Conservation (phyloP, 2,113 vertebrate genomes). For the Syrmaticus mikado region DNA sequence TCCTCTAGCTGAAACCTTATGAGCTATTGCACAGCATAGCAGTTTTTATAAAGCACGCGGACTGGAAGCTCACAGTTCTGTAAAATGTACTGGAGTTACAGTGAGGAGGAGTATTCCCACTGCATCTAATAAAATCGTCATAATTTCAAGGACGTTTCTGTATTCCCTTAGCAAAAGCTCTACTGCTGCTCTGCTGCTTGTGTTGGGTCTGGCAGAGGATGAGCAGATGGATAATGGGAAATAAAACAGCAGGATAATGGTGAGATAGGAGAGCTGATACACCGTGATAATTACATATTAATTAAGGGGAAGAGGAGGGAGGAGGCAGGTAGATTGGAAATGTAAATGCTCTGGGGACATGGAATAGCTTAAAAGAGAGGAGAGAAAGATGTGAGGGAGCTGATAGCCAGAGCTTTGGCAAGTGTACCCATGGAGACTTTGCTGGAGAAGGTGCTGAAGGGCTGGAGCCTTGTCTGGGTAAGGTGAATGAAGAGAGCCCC, state of each 20-base stretch:
- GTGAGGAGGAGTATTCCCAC: not conserved
- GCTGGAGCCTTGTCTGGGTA: not conserved
- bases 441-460: not conserved
- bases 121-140: not conserved
- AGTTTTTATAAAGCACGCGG: not conserved
- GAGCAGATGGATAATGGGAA: not conserved
- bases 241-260: not conserved
- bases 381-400: not conserved
- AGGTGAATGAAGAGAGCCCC: not conserved
- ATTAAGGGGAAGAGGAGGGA: not conserved
- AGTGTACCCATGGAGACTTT: not conserved
- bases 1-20: not conserved
- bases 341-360: not conserved
- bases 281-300: not conserved
- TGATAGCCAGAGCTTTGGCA: not conserved
- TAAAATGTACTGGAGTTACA: not conserved
- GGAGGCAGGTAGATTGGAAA: not conserved
- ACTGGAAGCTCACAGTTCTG: not conserved
- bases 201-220: not conserved
- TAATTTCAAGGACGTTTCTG: not conserved
- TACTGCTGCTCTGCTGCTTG: not conserved
- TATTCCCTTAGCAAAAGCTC: not conserved
- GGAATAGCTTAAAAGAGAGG: not conserved
- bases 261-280: not conserved
- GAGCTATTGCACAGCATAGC: not conserved